phyloP scores from a whole-genome alignment of 1,140 invertebrate genomes.

The Drosophila quadrilineata region DNA sequence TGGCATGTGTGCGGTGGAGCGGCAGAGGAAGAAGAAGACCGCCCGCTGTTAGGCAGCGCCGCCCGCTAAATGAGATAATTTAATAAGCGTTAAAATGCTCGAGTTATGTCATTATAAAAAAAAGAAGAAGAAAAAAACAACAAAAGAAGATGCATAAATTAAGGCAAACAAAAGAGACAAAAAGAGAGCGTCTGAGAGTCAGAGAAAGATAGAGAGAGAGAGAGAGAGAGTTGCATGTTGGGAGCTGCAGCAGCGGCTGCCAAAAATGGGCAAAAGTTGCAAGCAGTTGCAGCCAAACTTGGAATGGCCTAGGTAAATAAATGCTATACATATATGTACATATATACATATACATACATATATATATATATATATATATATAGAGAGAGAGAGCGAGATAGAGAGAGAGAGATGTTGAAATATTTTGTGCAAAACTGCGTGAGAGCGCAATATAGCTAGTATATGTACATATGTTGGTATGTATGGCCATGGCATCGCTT shows the following conservation, averaged over 20 bases:
- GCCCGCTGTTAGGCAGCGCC: constrained; percentile 66
- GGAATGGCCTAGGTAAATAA: too few relatives aligned
- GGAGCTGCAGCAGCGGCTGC: neutral
- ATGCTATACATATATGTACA: constrained; percentile 9
- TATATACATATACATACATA: neutral
- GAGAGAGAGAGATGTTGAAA: too few relatives aligned
- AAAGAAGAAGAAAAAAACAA: constrained; percentile 48
- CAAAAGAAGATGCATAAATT: constrained; percentile 71
- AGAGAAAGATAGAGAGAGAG: constrained; percentile 10
- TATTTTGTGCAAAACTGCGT: too few relatives aligned
- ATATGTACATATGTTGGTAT: too few relatives aligned
- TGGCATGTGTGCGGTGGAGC: too few relatives aligned
- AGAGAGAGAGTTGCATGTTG: constrained; percentile 1
- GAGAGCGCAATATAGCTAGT: too few relatives aligned
- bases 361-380: constrained; percentile 2
- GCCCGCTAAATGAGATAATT: constrained; percentile 81
- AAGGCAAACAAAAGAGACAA: constrained; percentile 41
- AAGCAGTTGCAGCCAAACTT: constrained; percentile 30
- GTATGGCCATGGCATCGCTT: neutral
- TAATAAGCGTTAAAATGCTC: constrained; percentile 81
- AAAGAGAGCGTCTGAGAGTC: neutral
- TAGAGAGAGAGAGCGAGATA: too few relatives aligned
- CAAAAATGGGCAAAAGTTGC: constrained; percentile 7
- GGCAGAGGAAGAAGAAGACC: too few relatives aligned
- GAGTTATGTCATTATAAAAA: constrained; percentile 81